Percentiles rank a stretch among this genome's conserved stretches.
Conservation (phyloP, 2,888 invertebrate genomes). For the Eledona agricola region DNA sequence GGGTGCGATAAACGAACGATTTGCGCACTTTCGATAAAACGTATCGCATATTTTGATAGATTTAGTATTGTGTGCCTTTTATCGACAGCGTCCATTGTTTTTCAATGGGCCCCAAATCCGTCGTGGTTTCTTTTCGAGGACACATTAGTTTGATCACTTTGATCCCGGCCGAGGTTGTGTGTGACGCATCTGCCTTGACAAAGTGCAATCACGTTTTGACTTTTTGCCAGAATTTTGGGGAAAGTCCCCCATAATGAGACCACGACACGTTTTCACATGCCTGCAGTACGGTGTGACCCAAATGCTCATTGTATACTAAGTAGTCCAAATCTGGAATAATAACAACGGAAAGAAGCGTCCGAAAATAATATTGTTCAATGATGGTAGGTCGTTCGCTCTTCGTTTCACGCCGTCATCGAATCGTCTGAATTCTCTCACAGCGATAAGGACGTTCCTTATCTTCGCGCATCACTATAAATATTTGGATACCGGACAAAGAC, state of each 20-base stretch:
- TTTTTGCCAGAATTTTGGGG: constrained; percentile 13
- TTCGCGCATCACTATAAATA: constrained; percentile 33
- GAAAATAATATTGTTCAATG: constrained; percentile 3
- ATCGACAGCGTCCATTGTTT: constrained; percentile 1
- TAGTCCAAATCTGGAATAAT: constrained; percentile 12
- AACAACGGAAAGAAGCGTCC: too few species aligned
- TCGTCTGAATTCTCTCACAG: neutral
- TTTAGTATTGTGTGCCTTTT: too few species aligned
- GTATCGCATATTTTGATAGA: constrained; percentile 10
- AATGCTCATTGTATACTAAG: constrained; percentile 25
- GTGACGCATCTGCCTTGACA: constrained; percentile 21
- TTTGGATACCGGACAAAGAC: constrained; percentile 37
- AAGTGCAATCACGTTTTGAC: constrained; percentile 6
- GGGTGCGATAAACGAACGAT: too few species aligned
- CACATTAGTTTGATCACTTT: too few species aligned
- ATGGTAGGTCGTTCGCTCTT: too few species aligned
- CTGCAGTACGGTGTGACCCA: constrained; percentile 14
- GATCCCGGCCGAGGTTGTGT: constrained; percentile 18
- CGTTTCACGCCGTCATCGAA: too few species aligned
- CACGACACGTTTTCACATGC: constrained; percentile 10
- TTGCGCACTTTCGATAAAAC: constrained; percentile 15
- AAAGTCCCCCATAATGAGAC: constrained; percentile 7
- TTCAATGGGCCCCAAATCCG: too few species aligned
- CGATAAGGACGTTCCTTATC: constrained; percentile 20
- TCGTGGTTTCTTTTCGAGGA: too few species aligned